Percentiles rank a stretch among this genome's conserved stretches.
These are phyloP conservation scores for Asobara japonica DNA, from an alignment of 1,140 invertebrate species.

Conservation along the genomic window DNA sequence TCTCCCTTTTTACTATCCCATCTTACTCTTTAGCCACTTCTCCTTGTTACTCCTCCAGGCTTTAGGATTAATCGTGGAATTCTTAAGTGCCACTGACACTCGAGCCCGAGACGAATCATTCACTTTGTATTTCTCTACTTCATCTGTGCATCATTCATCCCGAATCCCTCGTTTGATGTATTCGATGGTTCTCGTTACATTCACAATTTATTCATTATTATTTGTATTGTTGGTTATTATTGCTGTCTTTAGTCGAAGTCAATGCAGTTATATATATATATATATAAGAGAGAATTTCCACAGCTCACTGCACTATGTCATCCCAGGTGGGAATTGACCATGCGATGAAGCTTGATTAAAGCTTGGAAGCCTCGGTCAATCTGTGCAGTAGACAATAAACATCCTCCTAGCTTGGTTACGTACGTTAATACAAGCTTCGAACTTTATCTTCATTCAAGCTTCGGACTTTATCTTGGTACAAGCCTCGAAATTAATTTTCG, in stretches of 20 bases:
- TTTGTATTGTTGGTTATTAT: neutral
- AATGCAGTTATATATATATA: neutral
- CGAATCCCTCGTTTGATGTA: conserved; percentile 12
- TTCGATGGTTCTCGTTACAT: conserved; percentile 3
- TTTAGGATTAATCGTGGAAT: conserved; percentile 24
- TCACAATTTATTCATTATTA: neutral
- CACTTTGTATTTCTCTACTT: conserved; percentile 12
- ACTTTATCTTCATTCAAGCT: too few relatives aligned
- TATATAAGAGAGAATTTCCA: too few relatives aligned
- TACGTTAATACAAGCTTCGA: too few relatives aligned
- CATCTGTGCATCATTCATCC: conserved; percentile 10
- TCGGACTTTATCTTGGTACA: too few relatives aligned
- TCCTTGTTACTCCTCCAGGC: conserved; percentile 5
- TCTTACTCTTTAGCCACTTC: conserved; percentile 10
- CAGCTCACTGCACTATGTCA: too few relatives aligned
- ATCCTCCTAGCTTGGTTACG: too few relatives aligned
- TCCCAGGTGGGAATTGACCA: too few relatives aligned
- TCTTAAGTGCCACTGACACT: conserved; percentile 22
- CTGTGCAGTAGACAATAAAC: too few relatives aligned
- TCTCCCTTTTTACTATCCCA: conserved; percentile 13
- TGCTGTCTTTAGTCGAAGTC: neutral
- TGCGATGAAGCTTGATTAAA: too few relatives aligned
- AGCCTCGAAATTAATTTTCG: too few relatives aligned
- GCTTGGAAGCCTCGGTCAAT: too few relatives aligned
- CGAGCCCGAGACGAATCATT: conserved; percentile 15